These are phyloP conservation scores for Phocides pigmalion DNA, from an alignment of 1,140 invertebrate species.

Conservation along the genomic window DNA sequence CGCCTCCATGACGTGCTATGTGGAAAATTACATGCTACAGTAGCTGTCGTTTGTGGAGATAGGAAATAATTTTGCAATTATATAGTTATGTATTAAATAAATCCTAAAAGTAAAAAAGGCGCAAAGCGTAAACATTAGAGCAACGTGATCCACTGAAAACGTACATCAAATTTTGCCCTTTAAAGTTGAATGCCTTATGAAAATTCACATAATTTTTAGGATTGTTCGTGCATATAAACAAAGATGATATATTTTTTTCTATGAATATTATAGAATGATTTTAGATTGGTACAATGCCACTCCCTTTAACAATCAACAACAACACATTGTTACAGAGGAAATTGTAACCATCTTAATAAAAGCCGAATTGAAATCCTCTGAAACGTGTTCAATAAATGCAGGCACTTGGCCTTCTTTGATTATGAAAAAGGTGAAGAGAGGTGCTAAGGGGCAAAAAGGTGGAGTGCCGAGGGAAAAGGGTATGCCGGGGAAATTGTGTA, in stretches of 20 bases:
- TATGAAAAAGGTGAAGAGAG: constrained; percentile 68
- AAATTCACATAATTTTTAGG: too few species aligned
- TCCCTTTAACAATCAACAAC: not conserved
- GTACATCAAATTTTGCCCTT: too few species aligned
- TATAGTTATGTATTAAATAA: too few species aligned
- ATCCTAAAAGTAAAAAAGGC: too few species aligned
- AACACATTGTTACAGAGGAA: constrained; percentile 5
- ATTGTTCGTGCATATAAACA: too few species aligned
- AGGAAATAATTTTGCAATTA: too few species aligned
- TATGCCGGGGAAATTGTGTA: constrained; percentile 56
- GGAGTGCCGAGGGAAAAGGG: constrained; percentile 53
- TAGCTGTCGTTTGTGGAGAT: too few species aligned
- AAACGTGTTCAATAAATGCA: constrained; percentile 58
- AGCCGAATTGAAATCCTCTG: constrained; percentile 23
- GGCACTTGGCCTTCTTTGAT: constrained; percentile 61
- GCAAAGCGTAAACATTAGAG: too few species aligned
- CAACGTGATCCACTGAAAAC: too few species aligned
- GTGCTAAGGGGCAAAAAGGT: constrained; percentile 55
- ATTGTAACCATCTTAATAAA: constrained; percentile 21
- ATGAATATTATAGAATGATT: too few species aligned
- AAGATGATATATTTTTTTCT: too few species aligned
- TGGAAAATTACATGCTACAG: constrained; percentile 42
- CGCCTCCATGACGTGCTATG: constrained; percentile 41
- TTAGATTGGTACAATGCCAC: not conserved
- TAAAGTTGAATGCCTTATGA: too few species aligned